Percentiles rank a stretch among this genome's conserved stretches.
These are phyloP conservation scores for Drosophila elegans DNA, from an alignment of 1,140 invertebrate genomes.

Conservation along the genomic window DNA sequence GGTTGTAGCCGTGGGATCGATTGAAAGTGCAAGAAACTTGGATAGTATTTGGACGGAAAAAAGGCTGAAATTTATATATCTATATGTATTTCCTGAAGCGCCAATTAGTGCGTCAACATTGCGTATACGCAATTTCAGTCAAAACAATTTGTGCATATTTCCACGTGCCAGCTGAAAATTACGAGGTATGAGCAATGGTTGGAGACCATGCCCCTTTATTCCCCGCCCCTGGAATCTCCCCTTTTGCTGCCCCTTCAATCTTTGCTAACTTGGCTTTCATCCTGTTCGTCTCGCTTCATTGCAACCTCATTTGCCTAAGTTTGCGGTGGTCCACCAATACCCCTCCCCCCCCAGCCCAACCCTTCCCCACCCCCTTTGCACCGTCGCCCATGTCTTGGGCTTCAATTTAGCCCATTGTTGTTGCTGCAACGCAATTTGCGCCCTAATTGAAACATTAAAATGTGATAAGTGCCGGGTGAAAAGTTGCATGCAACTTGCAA, in stretches of 20 bases:
- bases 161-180: slow-evolving; percentile 58
- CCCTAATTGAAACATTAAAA: slow-evolving; percentile 85
- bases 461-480: slow-evolving; percentile 83
- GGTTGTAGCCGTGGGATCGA: slow-evolving; percentile 37
- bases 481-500: slow-evolving; percentile 70
- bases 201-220: too few relatives aligned
- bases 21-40: slow-evolving; percentile 19
- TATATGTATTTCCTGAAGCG: background rate
- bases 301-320: slow-evolving; percentile 55
- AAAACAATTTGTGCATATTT: slow-evolving; percentile 36
- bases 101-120: slow-evolving; percentile 4
- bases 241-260: background rate
- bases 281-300: slow-evolving; percentile 68
- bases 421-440: slow-evolving; percentile 74
- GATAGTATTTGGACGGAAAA: background rate
- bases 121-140: slow-evolving; percentile 69
- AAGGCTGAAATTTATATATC: background rate
- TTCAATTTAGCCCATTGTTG: slow-evolving; percentile 8
- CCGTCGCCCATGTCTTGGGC: slow-evolving; percentile 2
- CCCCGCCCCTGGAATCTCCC: background rate
- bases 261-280: slow-evolving; percentile 56
- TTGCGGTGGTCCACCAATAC: slow-evolving; percentile 52
- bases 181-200: slow-evolving; percentile 8
- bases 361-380: background rate
- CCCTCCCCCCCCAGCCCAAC: background rate